Percentiles rank a stretch among this genome's conserved stretches.
Conservation (phyloP, 2,113 vertebrate species). For the Phasianus colchicus region DNA sequence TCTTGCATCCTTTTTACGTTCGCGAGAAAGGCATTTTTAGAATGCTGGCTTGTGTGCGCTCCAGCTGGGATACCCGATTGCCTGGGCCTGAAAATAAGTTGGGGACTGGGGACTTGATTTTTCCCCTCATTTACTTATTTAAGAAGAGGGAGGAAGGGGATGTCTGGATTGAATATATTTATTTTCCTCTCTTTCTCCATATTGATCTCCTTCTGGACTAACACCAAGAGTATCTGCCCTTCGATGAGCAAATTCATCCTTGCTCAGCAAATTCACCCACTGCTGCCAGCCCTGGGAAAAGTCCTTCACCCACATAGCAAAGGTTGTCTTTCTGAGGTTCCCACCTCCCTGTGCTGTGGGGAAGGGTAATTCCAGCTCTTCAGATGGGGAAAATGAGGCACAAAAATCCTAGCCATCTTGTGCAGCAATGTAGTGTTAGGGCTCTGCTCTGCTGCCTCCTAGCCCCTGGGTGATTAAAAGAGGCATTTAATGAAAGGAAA, state of each 20-base stretch:
- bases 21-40: conserved; percentile 58
- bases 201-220: neutral
- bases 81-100: conserved; percentile 72
- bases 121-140: neutral
- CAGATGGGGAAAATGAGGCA: neutral
- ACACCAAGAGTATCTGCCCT: neutral
- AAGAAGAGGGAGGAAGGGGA: neutral
- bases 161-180: neutral
- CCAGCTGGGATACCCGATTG: conserved; percentile 22
- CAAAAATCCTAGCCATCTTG: fast-evolving
- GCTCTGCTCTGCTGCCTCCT: neutral
- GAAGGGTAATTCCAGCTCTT: neutral
- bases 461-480: neutral
- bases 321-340: neutral
- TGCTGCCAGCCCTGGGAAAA: neutral
- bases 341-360: neutral
- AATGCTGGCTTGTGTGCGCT: conserved; percentile 21
- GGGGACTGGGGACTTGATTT: neutral
- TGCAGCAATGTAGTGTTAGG: neutral
- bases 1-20: conserved; percentile 60
- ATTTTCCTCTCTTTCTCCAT: neutral
- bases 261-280: neutral
- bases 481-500: neutral
- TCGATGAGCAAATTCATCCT: neutral
- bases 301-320: neutral